Base-by-base conservation (phyloP, 2,888 invertebrate genomes). In the Dicyrtoma fusca region DNA sequence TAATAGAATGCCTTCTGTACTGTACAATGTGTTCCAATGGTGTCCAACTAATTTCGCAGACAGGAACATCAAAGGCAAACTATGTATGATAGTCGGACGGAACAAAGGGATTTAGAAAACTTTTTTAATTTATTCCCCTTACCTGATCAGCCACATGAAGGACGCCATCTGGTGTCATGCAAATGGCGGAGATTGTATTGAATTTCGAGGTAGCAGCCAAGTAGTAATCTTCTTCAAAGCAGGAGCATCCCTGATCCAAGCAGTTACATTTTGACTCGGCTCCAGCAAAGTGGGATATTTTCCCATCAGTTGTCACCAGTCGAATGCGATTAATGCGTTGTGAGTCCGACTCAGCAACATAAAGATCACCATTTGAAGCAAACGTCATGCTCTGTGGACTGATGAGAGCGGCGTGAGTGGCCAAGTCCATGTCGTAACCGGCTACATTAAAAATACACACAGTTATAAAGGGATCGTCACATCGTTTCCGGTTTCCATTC, bases 351-450 rank as follows among this genome's bases (percentile, higher is more conserved):
- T 98, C 97, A 0, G 97, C 95, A 0, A 98, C 93, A 82, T 91
- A 97, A 13, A 99, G 85, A 82, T 95, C 91, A 3, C 97, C 97
- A 57, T 93, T 90, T 0, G 95, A 92, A 14, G 94, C 94, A 80
- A 97, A 97, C 0, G 95, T 92, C 66, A 99, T 92, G 81, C 95
- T 95, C 82, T 96, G 94, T 0, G 97, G 95, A 89, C 94, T 93
- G 17, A 85, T 94, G 34, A 97, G 86, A 0, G 93, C 92, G 0
- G 95, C 94, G 47, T 94, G 94, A 0, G 94, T 93, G 0, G 95
- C 96, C 68, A 97, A 86, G 83, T 95, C 95, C 71, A 90, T 88
- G 80, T 94, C 93, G 76, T 90, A 91, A 0, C 90, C 91, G 17
- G 57, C 71, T 44, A 26, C 34, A 34, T 34, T 34, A 8, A 8